Conservation (phyloP, 1,140 invertebrate genomes). For the Saccostrea echinata region DNA sequence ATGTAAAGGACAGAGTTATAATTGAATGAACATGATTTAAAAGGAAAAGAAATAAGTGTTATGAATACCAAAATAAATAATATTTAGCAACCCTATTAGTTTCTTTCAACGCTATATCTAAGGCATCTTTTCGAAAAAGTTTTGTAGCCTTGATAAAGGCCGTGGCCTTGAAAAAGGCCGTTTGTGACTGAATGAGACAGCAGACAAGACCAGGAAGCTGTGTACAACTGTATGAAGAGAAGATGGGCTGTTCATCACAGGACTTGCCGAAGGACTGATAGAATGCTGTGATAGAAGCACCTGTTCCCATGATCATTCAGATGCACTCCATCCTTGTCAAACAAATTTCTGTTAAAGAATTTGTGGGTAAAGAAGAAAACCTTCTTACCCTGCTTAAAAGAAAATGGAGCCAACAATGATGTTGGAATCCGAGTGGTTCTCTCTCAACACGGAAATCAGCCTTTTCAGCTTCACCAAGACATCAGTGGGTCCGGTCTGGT, state of each 20-base stretch:
- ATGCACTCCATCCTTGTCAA: no score
- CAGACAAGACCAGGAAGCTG: neutral
- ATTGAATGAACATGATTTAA: no score
- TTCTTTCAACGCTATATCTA: no score
- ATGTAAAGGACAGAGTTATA: no score
- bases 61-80: no score
- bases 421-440: neutral
- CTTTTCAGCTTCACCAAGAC: slow-evolving; percentile 25
- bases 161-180: slow-evolving; percentile 37
- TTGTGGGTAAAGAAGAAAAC: neutral
- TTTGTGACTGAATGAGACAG: neutral
- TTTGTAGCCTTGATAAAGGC: no score
- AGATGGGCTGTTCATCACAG: neutral
- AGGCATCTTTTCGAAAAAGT: no score
- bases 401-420: slow-evolving; percentile 30
- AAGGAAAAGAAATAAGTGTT: no score
- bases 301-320: no score
- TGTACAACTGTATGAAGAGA: neutral
- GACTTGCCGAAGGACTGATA: neutral
- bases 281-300: slow-evolving; percentile 13
- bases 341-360: neutral
- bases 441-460: slow-evolving; percentile 19
- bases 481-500: neutral
- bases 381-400: neutral
- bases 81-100: no score